Evolutionary conservation across 2,797 vertebrate genomes (phyloP).

Genomic region (Gorsachius magnificus): DNA sequence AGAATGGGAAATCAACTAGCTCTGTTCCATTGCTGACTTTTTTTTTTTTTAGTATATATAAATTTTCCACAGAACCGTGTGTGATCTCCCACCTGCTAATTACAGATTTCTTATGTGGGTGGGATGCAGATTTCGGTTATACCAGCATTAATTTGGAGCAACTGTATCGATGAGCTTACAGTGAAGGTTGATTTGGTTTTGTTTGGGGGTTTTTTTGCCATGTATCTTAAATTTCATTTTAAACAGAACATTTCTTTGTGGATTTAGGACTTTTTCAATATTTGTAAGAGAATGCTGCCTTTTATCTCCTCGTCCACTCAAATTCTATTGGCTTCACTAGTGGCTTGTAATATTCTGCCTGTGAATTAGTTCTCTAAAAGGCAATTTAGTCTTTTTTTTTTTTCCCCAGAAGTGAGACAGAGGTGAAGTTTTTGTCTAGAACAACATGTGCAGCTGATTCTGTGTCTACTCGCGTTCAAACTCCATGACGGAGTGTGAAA

Average conservation of each 20-base stretch:
- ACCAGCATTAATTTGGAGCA: slow-evolving; percentile 22
- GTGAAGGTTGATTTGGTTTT: neutral
- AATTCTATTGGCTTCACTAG: neutral
- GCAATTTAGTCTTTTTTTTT: neutral
- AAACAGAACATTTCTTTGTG: neutral
- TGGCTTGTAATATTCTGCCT: neutral
- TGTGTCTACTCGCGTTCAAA: neutral
- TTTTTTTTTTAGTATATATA: neutral
- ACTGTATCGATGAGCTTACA: slow-evolving; percentile 10
- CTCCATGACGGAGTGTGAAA: neutral
- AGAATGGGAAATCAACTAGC: neutral
- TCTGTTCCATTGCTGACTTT: neutral
- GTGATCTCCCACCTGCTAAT: slow-evolving; percentile 50
- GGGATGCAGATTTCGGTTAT: slow-evolving; percentile 35
- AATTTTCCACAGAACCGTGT: neutral
- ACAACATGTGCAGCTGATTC: neutral
- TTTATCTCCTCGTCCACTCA: neutral
- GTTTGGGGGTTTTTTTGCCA: neutral
- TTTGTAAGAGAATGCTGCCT: neutral
- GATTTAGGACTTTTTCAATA: neutral
- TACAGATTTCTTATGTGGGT: slow-evolving; percentile 32
- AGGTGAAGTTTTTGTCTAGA: neutral
- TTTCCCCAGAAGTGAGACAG: neutral
- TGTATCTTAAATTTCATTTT: neutral
- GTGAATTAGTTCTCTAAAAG: neutral